Evolutionary conservation across 2,888 invertebrate genomes (phyloP).

Genomic region (Nemoura dubitans): DNA sequence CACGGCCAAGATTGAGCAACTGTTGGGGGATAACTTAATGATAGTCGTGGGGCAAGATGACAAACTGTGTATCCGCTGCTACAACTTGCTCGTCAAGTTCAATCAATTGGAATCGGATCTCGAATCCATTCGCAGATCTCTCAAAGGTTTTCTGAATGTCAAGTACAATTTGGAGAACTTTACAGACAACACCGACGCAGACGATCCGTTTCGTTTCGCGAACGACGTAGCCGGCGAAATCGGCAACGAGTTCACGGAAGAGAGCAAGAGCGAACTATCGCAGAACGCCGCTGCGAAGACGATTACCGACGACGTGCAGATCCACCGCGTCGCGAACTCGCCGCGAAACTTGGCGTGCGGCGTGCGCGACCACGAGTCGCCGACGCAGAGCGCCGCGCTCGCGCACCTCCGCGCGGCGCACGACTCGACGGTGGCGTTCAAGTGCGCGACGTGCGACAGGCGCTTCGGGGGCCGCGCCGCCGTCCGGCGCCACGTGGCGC

Average conservation of each 20-base stretch:
- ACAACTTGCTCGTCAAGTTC: conserved; percentile 44
- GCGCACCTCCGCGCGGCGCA: conserved; percentile 42
- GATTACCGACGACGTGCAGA: background rate
- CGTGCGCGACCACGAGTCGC: conserved; percentile 38
- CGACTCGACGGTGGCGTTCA: conserved; percentile 37
- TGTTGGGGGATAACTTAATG: conserved; percentile 45
- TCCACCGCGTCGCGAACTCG: background rate
- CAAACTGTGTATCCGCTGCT: conserved; percentile 46
- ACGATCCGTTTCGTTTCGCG: background rate
- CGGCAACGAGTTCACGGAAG: background rate
- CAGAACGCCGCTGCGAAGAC: background rate
- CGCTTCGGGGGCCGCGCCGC: background rate
- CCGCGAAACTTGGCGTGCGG: background rate
- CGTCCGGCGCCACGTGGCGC: background rate
- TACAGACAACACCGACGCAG: background rate
- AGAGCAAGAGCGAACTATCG: too few relatives aligned
- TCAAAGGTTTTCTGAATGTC: conserved; percentile 37
- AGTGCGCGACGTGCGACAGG: conserved; percentile 49
- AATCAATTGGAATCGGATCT: conserved; percentile 48
- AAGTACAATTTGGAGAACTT: conserved; percentile 45
- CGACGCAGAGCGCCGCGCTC: conserved; percentile 8
- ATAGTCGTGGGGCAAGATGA: conserved; percentile 46
- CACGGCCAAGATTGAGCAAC: conserved; percentile 41
- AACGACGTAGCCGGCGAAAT: background rate
- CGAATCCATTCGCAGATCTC: conserved; percentile 21